Percentiles rank a stretch among this genome's conserved stretches.
These are phyloP conservation scores for Adrianichthys oophorus DNA, from an alignment of 2,797 vertebrate genomes.

Conservation along the genomic window DNA sequence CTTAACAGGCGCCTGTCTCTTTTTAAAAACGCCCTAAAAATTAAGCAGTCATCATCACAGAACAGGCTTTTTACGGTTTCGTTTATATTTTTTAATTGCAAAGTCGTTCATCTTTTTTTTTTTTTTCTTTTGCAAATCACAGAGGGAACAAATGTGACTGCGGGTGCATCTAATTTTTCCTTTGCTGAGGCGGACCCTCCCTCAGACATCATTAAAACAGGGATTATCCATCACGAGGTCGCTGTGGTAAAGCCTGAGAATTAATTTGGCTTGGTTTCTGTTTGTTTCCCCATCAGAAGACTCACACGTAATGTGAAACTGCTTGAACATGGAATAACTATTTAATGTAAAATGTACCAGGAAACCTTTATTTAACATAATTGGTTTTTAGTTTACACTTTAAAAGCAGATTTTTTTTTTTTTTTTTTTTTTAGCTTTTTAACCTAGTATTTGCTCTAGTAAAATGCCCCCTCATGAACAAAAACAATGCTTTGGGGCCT, in stretches of 20 bases:
- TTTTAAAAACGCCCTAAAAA: slow-evolving; percentile 44
- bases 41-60: slow-evolving; percentile 47
- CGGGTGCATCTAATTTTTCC: slow-evolving; percentile 24
- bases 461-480: background rate
- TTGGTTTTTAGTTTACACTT: too few species aligned
- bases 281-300: slow-evolving; percentile 55
- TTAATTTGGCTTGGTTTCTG: slow-evolving; percentile 59
- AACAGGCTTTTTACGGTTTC: slow-evolving; percentile 41
- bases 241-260: slow-evolving; percentile 53
- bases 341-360: slow-evolving; percentile 20
- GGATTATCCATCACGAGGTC: slow-evolving; percentile 50
- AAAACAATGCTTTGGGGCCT: slow-evolving; percentile 19
- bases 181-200: slow-evolving; percentile 32
- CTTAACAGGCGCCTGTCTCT: slow-evolving; percentile 25
- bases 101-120: slow-evolving; percentile 63
- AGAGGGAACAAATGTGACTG: slow-evolving; percentile 48
- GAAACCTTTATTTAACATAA: too few species aligned
- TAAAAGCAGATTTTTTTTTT: too few species aligned
- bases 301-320: slow-evolving; percentile 23
- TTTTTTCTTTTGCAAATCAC: slow-evolving; percentile 38
- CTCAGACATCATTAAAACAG: slow-evolving; percentile 56
- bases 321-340: slow-evolving; percentile 56
- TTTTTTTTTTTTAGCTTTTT: background rate
- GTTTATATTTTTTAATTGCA: slow-evolving; percentile 47
- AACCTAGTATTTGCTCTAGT: background rate